Conservation (phyloP, 2,113 vertebrate species). For the Erythrolamprus reginae region DNA sequence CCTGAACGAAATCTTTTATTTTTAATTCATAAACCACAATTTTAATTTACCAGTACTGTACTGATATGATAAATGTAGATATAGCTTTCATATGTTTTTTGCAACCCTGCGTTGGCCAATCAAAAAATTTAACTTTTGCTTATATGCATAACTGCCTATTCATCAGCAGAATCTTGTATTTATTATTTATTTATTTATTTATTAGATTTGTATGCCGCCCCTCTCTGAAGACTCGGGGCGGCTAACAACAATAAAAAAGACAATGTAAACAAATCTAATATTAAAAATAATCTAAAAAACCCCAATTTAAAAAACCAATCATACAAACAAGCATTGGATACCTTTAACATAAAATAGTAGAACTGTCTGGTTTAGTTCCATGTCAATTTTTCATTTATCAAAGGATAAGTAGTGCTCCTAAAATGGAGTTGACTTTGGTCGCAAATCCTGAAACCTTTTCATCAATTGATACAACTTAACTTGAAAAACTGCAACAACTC, state of each 20-base stretch:
- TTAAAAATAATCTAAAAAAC: too few relatives aligned
- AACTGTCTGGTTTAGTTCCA: background rate
- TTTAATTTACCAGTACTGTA: background rate
- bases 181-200: too few relatives aligned
- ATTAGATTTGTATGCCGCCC: too few relatives aligned
- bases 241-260: too few relatives aligned
- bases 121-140: background rate
- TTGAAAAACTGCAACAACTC: background rate
- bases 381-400: background rate
- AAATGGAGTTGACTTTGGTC: background rate
- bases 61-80: background rate
- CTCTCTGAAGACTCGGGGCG: too few relatives aligned
- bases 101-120: background rate
- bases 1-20: background rate
- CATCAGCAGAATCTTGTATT: background rate
- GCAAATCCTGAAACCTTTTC: background rate
- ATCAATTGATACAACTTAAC: background rate
- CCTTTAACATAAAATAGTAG: background rate
- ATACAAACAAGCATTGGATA: too few relatives aligned
- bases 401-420: background rate
- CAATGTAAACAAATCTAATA: too few relatives aligned
- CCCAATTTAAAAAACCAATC: too few relatives aligned
- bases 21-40: background rate
- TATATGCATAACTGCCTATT: background rate
- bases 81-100: background rate